A percentile compares a stretch with the other conserved stretches of the same genome.
These are phyloP conservation scores for Parambassis ranga DNA, from an alignment of 2,797 vertebrate species.

Conservation along the genomic window DNA sequence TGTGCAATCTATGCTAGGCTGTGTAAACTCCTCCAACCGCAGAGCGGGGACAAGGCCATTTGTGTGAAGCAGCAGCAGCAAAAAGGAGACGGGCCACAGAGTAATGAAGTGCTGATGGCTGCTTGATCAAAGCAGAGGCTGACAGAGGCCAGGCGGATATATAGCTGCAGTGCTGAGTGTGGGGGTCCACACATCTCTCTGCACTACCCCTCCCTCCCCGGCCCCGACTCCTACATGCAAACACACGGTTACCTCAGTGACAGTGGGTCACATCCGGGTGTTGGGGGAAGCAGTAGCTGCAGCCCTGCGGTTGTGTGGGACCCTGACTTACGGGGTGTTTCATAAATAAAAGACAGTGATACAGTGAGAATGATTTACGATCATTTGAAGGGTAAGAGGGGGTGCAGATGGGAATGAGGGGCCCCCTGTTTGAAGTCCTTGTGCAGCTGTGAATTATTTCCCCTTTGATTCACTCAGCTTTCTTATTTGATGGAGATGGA, in stretches of 20 bases:
- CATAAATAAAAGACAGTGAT: slow-evolving; percentile 73
- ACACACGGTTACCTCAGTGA: slow-evolving; percentile 46
- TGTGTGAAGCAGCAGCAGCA: slow-evolving; percentile 58
- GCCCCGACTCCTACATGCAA: slow-evolving; percentile 34
- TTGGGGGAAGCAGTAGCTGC: slow-evolving; percentile 55
- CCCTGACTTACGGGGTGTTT: slow-evolving; percentile 70
- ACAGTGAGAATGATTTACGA: slow-evolving; percentile 77
- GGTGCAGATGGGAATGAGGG: slow-evolving; percentile 51
- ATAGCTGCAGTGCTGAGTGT: slow-evolving; percentile 63
- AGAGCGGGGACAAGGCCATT: slow-evolving; percentile 55
- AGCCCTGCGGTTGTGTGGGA: slow-evolving; percentile 43
- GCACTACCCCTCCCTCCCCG: slow-evolving; percentile 4
- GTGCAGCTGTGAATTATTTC: slow-evolving; percentile 79
- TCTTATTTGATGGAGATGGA: slow-evolving; percentile 54
- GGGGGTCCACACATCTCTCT: slow-evolving; percentile 68
- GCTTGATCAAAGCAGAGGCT: slow-evolving; percentile 73
- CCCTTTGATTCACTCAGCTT: slow-evolving; percentile 69
- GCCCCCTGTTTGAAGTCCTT: slow-evolving; percentile 71
- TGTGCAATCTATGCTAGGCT: neutral
- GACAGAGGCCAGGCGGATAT: slow-evolving; percentile 74
- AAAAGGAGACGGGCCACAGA: slow-evolving; percentile 66
- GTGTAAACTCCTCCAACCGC: slow-evolving; percentile 39
- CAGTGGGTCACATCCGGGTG: slow-evolving; percentile 42
- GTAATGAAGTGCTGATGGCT: slow-evolving; percentile 80
- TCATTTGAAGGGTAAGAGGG: slow-evolving; percentile 50